Base-by-base conservation (phyloP, 92 coral and sea anemone genomes). In the Ricordea florida region DNA sequence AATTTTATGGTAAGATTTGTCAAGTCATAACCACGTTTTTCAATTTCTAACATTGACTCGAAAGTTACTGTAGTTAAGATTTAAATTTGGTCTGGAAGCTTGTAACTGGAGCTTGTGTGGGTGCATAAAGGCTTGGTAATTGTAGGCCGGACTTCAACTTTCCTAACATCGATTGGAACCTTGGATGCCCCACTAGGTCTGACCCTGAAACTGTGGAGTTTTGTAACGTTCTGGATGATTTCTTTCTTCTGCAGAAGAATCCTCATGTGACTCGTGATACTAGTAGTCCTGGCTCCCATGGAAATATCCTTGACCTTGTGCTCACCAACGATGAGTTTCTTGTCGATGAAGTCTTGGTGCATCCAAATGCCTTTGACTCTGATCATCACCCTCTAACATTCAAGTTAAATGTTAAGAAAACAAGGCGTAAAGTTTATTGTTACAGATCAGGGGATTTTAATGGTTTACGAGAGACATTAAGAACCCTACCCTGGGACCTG, bases 211-310 rank as follows among this genome's bases (percentile, higher is more conserved):
- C 76, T 10, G 84, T 65, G 48, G 69, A 44, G n/a, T 66, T 78
- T 22, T 78, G 84, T 57, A 55, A 32, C 33, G 57, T 79, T 29
- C 46, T 79, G 69, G 85, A 43, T 79, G 78, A 79, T 44, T 79
- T 67, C 43, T 58, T 79, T 23, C 24, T 79, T 32, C 18, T 62
- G 5, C 85, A 79, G 37, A 67, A 57, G 59, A 79, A 53, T 23
- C 11, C 32, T 2, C 33, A 28, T 57, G 44, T 49, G 7, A 58
- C 78, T 79, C 78, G 62, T 67, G 78, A 16, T 57, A 32, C 20
- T 10, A 8, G 78, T n/a, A 30, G 15, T 48, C 50, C 74, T 35
- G 59, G 18, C 6, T 18, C 31, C 1, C 7, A 15, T 34, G 62
- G 71, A 4, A 34, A 16, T 23, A 48, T 40, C 36, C 14, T 63